phyloP scores from a whole-genome alignment of 2,888 invertebrate species.

The Drosophila yooni region DNA sequence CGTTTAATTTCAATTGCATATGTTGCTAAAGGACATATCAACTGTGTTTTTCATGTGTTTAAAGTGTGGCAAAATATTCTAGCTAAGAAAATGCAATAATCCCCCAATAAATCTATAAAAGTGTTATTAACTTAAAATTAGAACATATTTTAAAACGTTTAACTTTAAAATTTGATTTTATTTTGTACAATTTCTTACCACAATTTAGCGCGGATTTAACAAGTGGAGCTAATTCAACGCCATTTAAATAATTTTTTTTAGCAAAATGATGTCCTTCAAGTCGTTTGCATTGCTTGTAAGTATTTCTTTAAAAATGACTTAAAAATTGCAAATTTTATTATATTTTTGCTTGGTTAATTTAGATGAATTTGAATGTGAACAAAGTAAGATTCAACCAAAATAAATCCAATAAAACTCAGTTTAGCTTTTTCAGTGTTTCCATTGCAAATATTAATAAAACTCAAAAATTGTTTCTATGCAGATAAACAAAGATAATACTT shows the following conservation, averaged over 20 bases:
- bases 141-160: not conserved
- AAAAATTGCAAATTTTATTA: not conserved
- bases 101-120: not conserved
- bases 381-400: not conserved
- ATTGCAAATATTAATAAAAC: not conserved
- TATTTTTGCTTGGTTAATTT: not conserved
- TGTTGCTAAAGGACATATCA: constrained; percentile 47
- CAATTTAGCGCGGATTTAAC: constrained; percentile 42
- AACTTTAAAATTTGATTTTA: not conserved
- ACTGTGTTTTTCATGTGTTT: constrained; percentile 19
- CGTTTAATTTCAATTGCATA: constrained; percentile 26
- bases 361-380: not conserved
- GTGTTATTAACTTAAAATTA: constrained; percentile 10
- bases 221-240: constrained; percentile 27
- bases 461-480: not conserved
- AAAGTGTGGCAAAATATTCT: constrained; percentile 4
- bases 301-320: constrained; percentile 30
- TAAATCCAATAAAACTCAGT: not conserved
- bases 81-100: not conserved
- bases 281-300: constrained; percentile 71
- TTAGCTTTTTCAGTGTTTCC: not conserved
- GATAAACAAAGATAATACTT: not conserved
- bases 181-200: constrained; percentile 18
- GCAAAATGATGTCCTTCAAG: constrained; percentile 74
- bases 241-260: constrained; percentile 30